phyloP scores from a whole-genome alignment of 2,797 vertebrate genomes.

The Apogon talboti region DNA sequence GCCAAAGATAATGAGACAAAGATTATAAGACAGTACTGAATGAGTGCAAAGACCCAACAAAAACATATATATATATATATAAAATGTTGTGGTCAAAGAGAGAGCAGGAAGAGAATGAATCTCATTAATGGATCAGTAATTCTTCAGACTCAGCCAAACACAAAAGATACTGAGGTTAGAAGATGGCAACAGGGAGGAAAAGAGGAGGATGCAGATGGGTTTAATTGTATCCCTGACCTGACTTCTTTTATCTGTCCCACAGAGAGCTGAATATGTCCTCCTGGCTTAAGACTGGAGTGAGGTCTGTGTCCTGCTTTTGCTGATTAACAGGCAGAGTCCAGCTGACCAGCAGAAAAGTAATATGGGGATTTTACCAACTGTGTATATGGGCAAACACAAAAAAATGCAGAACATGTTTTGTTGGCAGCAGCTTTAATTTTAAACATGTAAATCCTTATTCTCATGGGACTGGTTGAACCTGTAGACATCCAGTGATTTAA shows the following conservation, averaged over 20 bases:
- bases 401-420: too few relatives aligned
- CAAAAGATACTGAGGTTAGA: slow-evolving; percentile 15
- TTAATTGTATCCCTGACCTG: slow-evolving; percentile 51
- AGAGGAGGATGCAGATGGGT: slow-evolving; percentile 25
- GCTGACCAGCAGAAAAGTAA: neutral
- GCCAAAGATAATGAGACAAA: slow-evolving; percentile 12
- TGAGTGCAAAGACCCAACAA: slow-evolving; percentile 4
- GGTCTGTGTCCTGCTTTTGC: slow-evolving; percentile 21
- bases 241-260: slow-evolving; percentile 51
- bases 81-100: slow-evolving; percentile 33
- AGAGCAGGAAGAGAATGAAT: slow-evolving; percentile 15
- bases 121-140: slow-evolving; percentile 48
- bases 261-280: slow-evolving; percentile 37
- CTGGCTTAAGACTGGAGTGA: slow-evolving; percentile 12
- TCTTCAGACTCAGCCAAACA: slow-evolving; percentile 44
- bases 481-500: too few relatives aligned
- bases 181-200: slow-evolving; percentile 4
- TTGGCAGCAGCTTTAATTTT: too few relatives aligned
- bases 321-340: slow-evolving; percentile 23
- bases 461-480: too few relatives aligned
- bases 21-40: neutral
- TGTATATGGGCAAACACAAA: too few relatives aligned
- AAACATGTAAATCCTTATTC: too few relatives aligned
- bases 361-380: too few relatives aligned
- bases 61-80: slow-evolving; percentile 20